Percentiles rank a stretch among this genome's conserved stretches.
Evolutionary conservation across 2,113 vertebrate genomes (phyloP).

Genomic region (Ceyx cyanopectus): DNA sequence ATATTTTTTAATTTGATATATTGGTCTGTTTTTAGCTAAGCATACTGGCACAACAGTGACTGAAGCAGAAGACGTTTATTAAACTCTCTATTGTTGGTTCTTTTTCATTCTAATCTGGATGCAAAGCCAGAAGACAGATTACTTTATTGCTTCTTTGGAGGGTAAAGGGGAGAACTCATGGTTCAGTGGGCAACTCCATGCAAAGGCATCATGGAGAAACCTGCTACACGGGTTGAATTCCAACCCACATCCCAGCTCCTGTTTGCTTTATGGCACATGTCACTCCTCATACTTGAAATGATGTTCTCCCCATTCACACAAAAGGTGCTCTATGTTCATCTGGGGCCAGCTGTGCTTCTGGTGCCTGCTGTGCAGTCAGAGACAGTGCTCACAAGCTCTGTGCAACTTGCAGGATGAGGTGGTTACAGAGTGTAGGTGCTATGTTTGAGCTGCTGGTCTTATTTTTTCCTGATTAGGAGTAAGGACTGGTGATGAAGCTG

Average conservation of each 20-base stretch:
- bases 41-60: not conserved
- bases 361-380: not conserved
- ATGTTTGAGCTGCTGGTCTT: not conserved
- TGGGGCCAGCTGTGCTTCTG: not conserved
- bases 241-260: not conserved
- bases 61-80: not conserved
- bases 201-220: not conserved
- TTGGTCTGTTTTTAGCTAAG: conserved; percentile 93
- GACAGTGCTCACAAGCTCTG: not conserved
- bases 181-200: not conserved
- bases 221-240: not conserved
- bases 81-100: not conserved
- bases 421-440: not conserved
- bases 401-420: not conserved
- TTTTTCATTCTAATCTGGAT: not conserved
- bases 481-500: not conserved
- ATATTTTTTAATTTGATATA: conserved; percentile 97
- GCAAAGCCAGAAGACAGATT: not conserved
- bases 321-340: not conserved
- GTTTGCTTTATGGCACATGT: not conserved
- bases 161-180: not conserved
- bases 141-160: not conserved
- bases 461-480: not conserved
- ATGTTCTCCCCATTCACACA: not conserved
- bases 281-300: conserved; percentile 52